Conservation (phyloP, 2,113 vertebrate genomes). For the Patagioenas fasciata region DNA sequence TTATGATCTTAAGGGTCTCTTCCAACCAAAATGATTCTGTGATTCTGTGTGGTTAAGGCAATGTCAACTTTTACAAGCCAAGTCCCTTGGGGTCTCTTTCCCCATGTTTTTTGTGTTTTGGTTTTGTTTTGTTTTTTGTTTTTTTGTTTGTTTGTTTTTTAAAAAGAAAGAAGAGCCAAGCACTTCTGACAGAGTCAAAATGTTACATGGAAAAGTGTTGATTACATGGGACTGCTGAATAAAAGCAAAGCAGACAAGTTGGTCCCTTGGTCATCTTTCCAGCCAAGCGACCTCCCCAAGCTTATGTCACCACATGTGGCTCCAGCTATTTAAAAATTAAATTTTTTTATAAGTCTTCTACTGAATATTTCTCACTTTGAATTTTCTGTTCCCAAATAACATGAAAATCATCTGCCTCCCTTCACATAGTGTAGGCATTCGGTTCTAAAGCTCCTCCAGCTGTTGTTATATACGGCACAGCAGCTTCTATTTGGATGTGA, state of each 20-base stretch:
- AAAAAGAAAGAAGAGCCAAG: too few relatives aligned
- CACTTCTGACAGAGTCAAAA: neutral
- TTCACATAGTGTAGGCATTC: accelerated
- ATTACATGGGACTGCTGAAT: neutral
- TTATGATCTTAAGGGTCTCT: too few relatives aligned
- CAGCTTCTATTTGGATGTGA: neutral
- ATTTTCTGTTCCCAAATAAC: neutral
- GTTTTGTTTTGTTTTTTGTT: too few relatives aligned
- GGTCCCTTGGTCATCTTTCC: neutral
- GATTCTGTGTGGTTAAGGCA: neutral
- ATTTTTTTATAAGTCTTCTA: neutral
- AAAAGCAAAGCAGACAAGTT: neutral
- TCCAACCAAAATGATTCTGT: too few relatives aligned
- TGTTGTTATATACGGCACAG: neutral
- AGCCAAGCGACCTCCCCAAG: neutral
- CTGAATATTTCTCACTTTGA: neutral
- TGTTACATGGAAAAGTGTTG: neutral
- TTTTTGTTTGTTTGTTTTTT: too few relatives aligned
- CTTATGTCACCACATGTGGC: neutral
- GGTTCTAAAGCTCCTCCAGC: neutral
- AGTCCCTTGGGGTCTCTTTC: neutral
- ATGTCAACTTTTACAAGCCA: neutral
- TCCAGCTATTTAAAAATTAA: neutral
- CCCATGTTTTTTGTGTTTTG: too few relatives aligned
- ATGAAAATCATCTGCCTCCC: neutral